Evolutionary conservation across 1,140 invertebrate species (phyloP).

Genomic region (Leptonema lineaticorne): DNA sequence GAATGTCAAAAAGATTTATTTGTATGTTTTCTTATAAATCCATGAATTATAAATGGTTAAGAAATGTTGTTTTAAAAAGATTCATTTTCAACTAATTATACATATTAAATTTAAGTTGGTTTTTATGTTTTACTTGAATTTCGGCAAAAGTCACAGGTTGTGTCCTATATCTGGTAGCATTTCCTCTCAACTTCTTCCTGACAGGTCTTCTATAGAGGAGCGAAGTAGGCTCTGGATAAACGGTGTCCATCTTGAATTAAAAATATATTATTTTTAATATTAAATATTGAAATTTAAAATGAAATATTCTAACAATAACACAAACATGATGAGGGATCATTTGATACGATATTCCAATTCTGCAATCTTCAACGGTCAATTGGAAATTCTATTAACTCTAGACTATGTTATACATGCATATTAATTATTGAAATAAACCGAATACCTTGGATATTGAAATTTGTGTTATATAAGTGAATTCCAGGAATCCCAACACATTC

Average conservation of each 20-base stretch:
- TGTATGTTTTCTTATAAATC: neutral
- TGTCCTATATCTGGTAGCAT: slow-evolving; percentile 62
- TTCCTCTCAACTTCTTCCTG: slow-evolving; percentile 57
- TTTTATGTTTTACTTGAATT: slow-evolving; percentile 64
- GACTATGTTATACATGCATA: neutral
- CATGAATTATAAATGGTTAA: neutral
- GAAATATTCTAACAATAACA: neutral
- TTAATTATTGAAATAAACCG: neutral
- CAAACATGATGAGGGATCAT: neutral
- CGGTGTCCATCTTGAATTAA: slow-evolving; percentile 60
- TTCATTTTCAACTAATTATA: neutral
- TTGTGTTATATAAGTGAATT: no score
- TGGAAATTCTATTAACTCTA: neutral
- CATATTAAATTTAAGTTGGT: no score
- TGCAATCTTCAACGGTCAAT: neutral
- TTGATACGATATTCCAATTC: no score
- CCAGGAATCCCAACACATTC: no score
- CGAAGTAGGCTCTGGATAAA: slow-evolving; percentile 70
- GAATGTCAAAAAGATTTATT: no score
- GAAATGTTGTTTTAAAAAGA: neutral
- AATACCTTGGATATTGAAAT: no score
- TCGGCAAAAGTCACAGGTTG: slow-evolving; percentile 75
- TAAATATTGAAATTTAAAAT: neutral
- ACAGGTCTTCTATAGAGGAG: slow-evolving; percentile 61
- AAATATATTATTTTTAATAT: neutral